phyloP scores from a whole-genome alignment of 2,888 invertebrate species.

The Hypolimnas misippus region DNA sequence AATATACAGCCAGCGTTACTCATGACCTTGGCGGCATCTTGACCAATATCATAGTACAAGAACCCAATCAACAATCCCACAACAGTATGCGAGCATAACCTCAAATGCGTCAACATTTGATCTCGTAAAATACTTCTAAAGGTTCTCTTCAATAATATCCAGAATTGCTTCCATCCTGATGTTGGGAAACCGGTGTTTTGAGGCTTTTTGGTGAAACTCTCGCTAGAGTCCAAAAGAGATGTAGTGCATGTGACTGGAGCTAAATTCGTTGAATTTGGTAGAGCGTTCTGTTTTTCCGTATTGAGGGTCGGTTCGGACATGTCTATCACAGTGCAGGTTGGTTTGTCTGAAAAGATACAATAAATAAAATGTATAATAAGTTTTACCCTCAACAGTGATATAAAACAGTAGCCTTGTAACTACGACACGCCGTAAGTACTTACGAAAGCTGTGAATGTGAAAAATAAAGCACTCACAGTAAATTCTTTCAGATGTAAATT shows the following conservation, averaged over 20 bases:
- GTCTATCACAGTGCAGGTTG: constrained; percentile 79
- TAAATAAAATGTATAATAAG: constrained; percentile 5
- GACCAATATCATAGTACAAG: constrained; percentile 96
- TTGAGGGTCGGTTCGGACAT: constrained; percentile 75
- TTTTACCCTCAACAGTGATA: too few species aligned
- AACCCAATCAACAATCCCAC: constrained; percentile 96
- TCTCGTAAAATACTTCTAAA: constrained; percentile 92
- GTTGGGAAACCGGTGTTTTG: constrained; percentile 91
- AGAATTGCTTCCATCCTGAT: constrained; percentile 92
- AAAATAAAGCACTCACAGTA: too few species aligned
- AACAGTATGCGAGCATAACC: constrained; percentile 93
- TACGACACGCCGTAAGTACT: too few species aligned
- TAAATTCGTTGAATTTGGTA: constrained; percentile 68
- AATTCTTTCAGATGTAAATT: too few species aligned
- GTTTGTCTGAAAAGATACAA: constrained; percentile 74
- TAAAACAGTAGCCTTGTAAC: too few species aligned
- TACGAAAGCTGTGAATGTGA: too few species aligned
- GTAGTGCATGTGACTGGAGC: constrained; percentile 87
- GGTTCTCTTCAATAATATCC: constrained; percentile 93
- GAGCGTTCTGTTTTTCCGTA: constrained; percentile 62
- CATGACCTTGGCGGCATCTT: constrained; percentile 96
- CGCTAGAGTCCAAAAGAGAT: constrained; percentile 88
- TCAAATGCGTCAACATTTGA: constrained; percentile 94
- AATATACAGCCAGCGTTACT: constrained; percentile 98
- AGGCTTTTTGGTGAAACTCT: constrained; percentile 87